Conservation (phyloP, 2,113 vertebrate species). For the Antennarius striatus region DNA sequence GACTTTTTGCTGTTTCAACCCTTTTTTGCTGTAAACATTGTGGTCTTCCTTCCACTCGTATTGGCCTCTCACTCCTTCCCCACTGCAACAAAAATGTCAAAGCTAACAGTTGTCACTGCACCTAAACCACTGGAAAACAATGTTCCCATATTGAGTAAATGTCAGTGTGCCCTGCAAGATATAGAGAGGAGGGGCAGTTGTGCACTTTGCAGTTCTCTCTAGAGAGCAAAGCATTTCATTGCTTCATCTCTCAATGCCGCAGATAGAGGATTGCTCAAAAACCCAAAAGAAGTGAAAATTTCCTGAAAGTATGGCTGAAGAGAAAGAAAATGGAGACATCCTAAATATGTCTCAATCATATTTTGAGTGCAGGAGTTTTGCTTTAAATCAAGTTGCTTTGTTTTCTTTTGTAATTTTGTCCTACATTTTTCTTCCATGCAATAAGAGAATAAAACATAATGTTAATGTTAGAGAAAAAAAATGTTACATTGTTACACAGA, state of each 20-base stretch:
- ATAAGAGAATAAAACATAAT: no score
- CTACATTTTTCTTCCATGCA: no score
- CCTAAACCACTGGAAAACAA: constrained; percentile 43
- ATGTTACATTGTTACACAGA: no score
- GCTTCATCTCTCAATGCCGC: constrained; percentile 39
- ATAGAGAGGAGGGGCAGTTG: constrained; percentile 12
- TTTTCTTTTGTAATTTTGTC: no score
- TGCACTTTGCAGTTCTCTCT: constrained; percentile 43
- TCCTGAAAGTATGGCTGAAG: background rate
- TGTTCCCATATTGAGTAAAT: constrained; percentile 51
- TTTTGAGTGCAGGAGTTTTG: no score
- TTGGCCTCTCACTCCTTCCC: background rate
- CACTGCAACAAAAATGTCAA: constrained; percentile 24
- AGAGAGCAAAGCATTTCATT: constrained; percentile 37
- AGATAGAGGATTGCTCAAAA: constrained; percentile 23
- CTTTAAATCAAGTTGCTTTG: no score
- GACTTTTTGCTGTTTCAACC: background rate
- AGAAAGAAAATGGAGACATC: background rate
- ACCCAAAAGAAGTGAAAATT: background rate
- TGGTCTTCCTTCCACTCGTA: background rate
- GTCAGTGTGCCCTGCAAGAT: constrained; percentile 49
- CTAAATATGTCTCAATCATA: no score
- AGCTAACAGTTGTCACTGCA: constrained; percentile 34
- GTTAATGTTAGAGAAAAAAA: no score
- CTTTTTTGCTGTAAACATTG: constrained; percentile 18